Evolutionary conservation across 2,888 invertebrate genomes (phyloP).

Genomic region (Strigamia transsilvanica): DNA sequence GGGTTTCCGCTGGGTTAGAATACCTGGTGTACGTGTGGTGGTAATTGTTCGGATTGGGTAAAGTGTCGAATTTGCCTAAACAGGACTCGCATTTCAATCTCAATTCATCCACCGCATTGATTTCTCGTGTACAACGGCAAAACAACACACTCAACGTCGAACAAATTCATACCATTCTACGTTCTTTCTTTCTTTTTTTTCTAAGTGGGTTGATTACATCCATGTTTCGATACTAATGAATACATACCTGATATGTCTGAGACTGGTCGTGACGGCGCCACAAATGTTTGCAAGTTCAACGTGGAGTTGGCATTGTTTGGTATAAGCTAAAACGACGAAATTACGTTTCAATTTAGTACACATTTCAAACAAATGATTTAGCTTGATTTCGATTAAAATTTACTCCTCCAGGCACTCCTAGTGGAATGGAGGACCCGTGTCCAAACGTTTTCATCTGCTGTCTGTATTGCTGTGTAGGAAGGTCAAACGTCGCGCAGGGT

Average conservation of each 20-base stretch:
- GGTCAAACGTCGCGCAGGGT: slow-evolving; percentile 52
- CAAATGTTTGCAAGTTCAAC: slow-evolving; percentile 53
- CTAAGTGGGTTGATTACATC: slow-evolving; percentile 4
- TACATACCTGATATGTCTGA: slow-evolving; percentile 54
- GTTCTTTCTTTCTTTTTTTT: background rate
- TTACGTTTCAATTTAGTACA: background rate
- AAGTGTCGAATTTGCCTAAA: slow-evolving; percentile 49
- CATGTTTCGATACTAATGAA: background rate
- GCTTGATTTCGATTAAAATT: slow-evolving; percentile 4
- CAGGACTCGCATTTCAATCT: slow-evolving; percentile 43
- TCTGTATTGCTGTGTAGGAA: slow-evolving; percentile 54
- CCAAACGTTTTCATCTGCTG: slow-evolving; percentile 54
- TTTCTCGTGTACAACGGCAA: slow-evolving; percentile 33
- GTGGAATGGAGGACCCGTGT: slow-evolving; percentile 48
- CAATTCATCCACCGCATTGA: background rate
- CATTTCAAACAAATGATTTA: background rate
- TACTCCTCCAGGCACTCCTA: slow-evolving; percentile 53
- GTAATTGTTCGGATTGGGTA: slow-evolving; percentile 49
- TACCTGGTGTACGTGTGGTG: slow-evolving; percentile 49
- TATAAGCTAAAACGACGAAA: slow-evolving; percentile 37
- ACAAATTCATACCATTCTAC: slow-evolving; percentile 7
- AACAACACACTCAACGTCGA: slow-evolving; percentile 42
- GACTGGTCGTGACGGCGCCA: slow-evolving; percentile 50
- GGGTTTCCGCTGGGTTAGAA: slow-evolving; percentile 48
- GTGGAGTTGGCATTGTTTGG: slow-evolving; percentile 52